phyloP scores from a whole-genome alignment of 1,140 invertebrate genomes.

The Zaprionus camerounensis region DNA sequence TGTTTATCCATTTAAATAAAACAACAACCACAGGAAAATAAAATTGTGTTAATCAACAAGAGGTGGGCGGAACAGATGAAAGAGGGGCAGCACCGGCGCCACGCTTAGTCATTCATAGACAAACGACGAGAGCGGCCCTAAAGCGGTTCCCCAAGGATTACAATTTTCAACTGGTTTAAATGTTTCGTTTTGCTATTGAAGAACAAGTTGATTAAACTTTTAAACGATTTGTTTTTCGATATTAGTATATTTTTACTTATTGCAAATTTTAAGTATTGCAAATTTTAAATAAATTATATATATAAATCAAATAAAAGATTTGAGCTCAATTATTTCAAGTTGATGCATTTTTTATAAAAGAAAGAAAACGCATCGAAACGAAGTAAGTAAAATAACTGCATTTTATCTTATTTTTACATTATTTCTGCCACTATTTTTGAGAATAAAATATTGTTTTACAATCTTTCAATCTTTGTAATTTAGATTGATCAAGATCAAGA shows the following conservation, averaged over 20 bases:
- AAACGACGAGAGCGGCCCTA: not conserved
- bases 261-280: not conserved
- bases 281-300: too few species aligned
- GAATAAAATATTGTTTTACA: too few species aligned
- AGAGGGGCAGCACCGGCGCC: conserved; percentile 20
- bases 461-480: too few species aligned
- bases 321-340: too few species aligned
- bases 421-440: too few species aligned
- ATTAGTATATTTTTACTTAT: not conserved
- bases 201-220: not conserved
- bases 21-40: conserved; percentile 44
- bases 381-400: too few species aligned
- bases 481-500: too few species aligned
- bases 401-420: too few species aligned
- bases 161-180: not conserved
- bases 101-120: conserved; percentile 66
- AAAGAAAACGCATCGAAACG: too few species aligned
- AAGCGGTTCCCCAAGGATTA: conserved; percentile 14
- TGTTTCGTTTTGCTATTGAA: not conserved
- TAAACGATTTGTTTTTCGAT: not conserved
- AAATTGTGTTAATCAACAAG: conserved; percentile 71
- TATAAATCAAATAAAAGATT: too few species aligned
- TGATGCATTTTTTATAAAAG: too few species aligned
- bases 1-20: conserved; percentile 71
- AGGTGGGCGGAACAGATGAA: conserved; percentile 20